A percentile compares a stretch with the other conserved stretches of the same genome.
Conservation (phyloP, 2,888 invertebrate genomes). For the Bruchidius siliquastri region DNA sequence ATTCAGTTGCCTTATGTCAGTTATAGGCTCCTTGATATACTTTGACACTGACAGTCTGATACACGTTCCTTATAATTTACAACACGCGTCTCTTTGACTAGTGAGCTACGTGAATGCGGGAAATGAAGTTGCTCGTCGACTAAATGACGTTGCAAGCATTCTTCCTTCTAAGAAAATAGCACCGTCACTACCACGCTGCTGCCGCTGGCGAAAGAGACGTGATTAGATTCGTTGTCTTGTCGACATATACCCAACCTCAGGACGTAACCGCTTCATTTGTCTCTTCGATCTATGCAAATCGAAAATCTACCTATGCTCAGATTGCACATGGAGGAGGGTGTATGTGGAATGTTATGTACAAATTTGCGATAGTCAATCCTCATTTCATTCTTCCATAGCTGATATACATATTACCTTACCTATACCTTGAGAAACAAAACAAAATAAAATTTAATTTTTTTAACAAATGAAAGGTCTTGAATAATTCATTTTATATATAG, state of each 20-base stretch:
- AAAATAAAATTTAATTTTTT: too few relatives aligned
- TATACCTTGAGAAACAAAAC: too few relatives aligned
- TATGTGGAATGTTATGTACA: too few relatives aligned
- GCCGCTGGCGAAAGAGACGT: neutral
- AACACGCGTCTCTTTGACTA: neutral
- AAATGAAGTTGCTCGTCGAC: neutral
- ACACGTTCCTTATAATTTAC: neutral
- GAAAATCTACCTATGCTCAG: neutral
- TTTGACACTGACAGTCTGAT: neutral
- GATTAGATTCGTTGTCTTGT: neutral
- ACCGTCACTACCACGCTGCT: neutral
- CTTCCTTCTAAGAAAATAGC: neutral
- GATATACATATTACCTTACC: too few relatives aligned
- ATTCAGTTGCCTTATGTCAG: too few relatives aligned
- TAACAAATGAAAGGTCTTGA: too few relatives aligned
- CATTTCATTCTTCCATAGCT: too few relatives aligned
- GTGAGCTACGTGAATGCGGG: neutral
- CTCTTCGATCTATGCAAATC: neutral
- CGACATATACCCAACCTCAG: neutral
- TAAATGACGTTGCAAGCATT: neutral
- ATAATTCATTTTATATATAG: too few relatives aligned
- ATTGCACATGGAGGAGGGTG: too few relatives aligned
- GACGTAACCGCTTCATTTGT: neutral
- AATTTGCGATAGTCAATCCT: too few relatives aligned
- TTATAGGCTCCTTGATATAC: neutral